These are phyloP conservation scores for Danaus chrysippus DNA, from an alignment of 2,888 invertebrate species.

Conservation along the genomic window DNA sequence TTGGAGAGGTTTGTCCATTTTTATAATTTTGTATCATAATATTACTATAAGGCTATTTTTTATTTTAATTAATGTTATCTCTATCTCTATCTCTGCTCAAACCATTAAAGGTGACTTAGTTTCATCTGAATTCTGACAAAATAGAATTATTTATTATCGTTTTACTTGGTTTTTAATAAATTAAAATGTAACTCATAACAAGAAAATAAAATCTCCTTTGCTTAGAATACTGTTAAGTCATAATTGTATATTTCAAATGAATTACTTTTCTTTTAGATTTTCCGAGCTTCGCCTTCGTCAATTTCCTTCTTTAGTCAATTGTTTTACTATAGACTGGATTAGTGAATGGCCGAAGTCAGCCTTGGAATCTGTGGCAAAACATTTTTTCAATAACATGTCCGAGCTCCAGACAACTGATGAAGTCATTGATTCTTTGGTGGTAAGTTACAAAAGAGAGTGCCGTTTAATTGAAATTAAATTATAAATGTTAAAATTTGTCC, in stretches of 20 bases:
- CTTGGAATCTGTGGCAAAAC: slow-evolving; percentile 88
- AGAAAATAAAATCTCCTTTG: no score
- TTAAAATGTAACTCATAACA: no score
- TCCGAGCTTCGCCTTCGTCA: slow-evolving; percentile 81
- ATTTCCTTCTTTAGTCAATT: slow-evolving; percentile 94
- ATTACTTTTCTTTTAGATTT: not conserved
- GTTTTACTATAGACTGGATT: slow-evolving; percentile 97
- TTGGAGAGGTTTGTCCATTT: slow-evolving; percentile 81
- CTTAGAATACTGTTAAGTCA: no score
- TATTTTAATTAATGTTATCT: no score
- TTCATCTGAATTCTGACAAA: no score
- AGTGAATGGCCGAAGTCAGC: slow-evolving; percentile 93
- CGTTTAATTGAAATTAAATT: no score
- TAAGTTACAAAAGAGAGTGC: slow-evolving; percentile 49
- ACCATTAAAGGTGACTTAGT: no score
- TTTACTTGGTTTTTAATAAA: no score
- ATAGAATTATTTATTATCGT: no score
- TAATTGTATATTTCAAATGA: not conserved
- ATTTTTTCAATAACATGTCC: slow-evolving; percentile 83
- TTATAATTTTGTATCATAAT: not conserved
- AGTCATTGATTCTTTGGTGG: slow-evolving; percentile 82
- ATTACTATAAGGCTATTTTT: not conserved
- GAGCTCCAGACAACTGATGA: slow-evolving; percentile 81
- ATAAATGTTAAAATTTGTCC: no score
- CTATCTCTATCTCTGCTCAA: no score